Evolutionary conservation across 1,140 invertebrate genomes (phyloP).

Genomic region (Acromyrmex heyeri): DNA sequence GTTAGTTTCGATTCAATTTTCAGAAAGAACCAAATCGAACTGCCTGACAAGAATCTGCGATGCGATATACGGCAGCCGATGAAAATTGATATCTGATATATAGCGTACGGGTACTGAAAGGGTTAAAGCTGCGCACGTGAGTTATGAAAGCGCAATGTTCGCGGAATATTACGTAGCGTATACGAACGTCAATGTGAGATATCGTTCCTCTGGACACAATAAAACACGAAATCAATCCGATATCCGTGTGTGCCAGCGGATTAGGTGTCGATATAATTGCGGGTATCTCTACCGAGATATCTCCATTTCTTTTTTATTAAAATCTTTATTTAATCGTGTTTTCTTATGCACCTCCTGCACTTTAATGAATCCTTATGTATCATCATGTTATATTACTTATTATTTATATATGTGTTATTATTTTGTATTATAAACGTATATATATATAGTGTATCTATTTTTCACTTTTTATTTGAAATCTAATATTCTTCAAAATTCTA

Average conservation of each 20-base stretch:
- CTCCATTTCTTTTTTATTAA: neutral
- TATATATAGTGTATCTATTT: neutral
- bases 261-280: conserved; percentile 30
- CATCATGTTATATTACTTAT: neutral
- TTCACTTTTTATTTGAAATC: neutral
- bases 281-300: neutral
- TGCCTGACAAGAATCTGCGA: conserved; percentile 15
- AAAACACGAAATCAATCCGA: conserved; percentile 57
- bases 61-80: conserved; percentile 19
- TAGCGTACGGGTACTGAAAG: conserved; percentile 19
- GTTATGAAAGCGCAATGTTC: conserved; percentile 47
- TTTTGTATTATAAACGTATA: neutral
- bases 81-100: conserved; percentile 58
- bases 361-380: no score
- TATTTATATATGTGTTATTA: neutral
- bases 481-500: neutral
- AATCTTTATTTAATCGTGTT: neutral
- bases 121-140: conserved; percentile 51
- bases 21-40: conserved; percentile 10
- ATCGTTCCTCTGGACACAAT: conserved; percentile 45
- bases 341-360: neutral
- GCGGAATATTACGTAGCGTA: conserved; percentile 49
- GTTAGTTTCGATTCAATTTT: conserved; percentile 1
- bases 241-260: conserved; percentile 23
- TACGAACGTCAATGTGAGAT: conserved; percentile 60